A percentile compares a stretch with the other conserved stretches of the same genome.
These are phyloP conservation scores for Halichondria panicea DNA, from an alignment of 37 sponge, comb jelly and placozoan species.

Conservation along the genomic window DNA sequence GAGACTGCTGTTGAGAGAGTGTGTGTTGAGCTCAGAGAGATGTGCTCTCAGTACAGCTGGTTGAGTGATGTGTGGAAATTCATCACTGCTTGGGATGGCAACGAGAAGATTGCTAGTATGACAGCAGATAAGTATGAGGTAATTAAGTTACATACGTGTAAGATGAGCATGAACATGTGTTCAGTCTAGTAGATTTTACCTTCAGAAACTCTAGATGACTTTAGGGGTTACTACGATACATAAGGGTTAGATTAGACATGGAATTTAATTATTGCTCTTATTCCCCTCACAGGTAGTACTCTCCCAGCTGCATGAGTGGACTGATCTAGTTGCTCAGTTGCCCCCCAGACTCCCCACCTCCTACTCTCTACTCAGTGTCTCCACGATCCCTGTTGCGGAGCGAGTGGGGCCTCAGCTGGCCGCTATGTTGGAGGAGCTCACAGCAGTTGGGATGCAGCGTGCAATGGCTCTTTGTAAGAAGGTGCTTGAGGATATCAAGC, in stretches of 20 bases:
- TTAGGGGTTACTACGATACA: too few relatives aligned
- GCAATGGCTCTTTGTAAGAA: constrained; percentile 29
- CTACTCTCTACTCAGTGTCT: constrained; percentile 25
- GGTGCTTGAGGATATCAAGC: constrained; percentile 22
- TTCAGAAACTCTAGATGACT: too few relatives aligned
- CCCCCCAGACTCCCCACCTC: constrained; percentile 26
- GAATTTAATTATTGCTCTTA: neutral
- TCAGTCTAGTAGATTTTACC: too few relatives aligned
- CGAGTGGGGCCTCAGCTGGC: constrained; percentile 4
- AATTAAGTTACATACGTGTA: too few relatives aligned
- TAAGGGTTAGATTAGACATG: too few relatives aligned
- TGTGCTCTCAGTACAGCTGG: constrained; percentile 34
- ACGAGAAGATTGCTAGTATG: constrained; percentile 7
- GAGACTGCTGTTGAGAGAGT: neutral
- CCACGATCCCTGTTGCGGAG: constrained; percentile 1
- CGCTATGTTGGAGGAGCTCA: constrained; percentile 17
- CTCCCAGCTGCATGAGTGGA: constrained; percentile 1
- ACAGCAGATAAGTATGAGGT: constrained; percentile 49
- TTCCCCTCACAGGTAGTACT: constrained; percentile 6
- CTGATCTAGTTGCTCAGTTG: constrained; percentile 1
- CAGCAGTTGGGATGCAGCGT: neutral
- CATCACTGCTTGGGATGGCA: constrained; percentile 23
- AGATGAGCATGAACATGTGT: too few relatives aligned
- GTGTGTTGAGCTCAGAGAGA: neutral
- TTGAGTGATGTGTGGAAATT: constrained; percentile 16